Evolutionary conservation across 2,797 vertebrate species (phyloP), one percentile per base, ranked within the genome.

Genomic region (Pogoniulus pusillus): DNA sequence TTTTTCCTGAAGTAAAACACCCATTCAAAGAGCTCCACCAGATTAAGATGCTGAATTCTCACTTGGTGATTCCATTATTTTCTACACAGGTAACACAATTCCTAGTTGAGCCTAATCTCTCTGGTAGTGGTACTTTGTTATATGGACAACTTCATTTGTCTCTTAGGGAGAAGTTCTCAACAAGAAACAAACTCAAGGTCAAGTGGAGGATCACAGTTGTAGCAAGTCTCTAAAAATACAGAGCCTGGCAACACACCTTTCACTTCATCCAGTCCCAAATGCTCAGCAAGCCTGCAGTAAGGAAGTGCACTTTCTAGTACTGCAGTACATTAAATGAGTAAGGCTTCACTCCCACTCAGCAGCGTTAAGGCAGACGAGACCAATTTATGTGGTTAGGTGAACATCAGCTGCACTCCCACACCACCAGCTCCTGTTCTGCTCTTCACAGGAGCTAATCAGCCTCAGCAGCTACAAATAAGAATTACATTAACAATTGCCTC

Each of bases 71-170:
- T 63, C 27, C 4, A 2, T 26, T 26, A 32, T 29, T n/a, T 63
- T 8, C 66, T 37, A 6, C 41, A 16, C 23, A 2, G 9, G 20
- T 57, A 41, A 51, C 3, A 13, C 1, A 23, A n/a, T 3, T 66
- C 30, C 34, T 0, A 34, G 39, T 12, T 13, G 17, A 45, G 16
- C 17, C 49, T 4, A 34, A 0, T 4, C 37, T 29, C 55, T n/a
- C 15, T 4, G 4, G 35, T 10, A 71, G 20, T 5, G 9, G 16
- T 6, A 10, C 19, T 69, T 17, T 1, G 2, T 35, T 4, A 29
- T 2, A 22, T 4, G 24, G 75, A 62, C 18, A 55, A 29, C 11
- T 12, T 22, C 6, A 54, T 35, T 32, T 34, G 41, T 29, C 55
- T 37, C 29, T 65, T 18, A 20, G 45, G 63, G 20, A 1, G 1